Base-by-base conservation (phyloP, 2,113 vertebrate species). In the Phrynocephalus versicolor region DNA sequence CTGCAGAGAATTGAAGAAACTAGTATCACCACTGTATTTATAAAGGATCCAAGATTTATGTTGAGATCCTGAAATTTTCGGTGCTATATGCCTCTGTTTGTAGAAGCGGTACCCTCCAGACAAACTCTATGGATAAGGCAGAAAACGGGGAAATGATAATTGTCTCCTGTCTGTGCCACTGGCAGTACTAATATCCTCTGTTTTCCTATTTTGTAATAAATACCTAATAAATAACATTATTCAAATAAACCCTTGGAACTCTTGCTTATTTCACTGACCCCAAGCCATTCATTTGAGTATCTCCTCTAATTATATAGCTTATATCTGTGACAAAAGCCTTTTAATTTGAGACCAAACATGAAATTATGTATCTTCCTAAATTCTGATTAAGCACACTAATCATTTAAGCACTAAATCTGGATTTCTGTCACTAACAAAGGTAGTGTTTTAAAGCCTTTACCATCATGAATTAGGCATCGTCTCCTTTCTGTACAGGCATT, bases 341-440 rank as follows among this genome's bases (percentile, higher is more conserved):
- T 79, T 71, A 37, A 18, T 71, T 79, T 19, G 41, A 71, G 60
- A 65, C 41, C 35, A 79, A n/a, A 45, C 25, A 71, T 33, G 35
- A 85, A 79, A 79, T 41, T 35, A 51, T 71, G 60, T 45, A 35
- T 62, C 65, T 70, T 85, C 14, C 1, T 21, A 33, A 51, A 51
- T 51, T 51, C 10, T 6, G 45, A 51, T 51, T 51, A 51, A 57
- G 19, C 33, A 30, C 15, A 62, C 39, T 79, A 71, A 79, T 30
- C 67, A 85, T 71, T 71, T 41, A 79, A 85, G 27, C 39, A 85
- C 27, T 85, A 70, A 71, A 79, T 71, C 27, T 60, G 83, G 51
- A n/a, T 85, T 71, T 41, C 60, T 58, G 55, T 79, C 58, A 79
- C 71, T 74, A 83, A 83, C 58, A 7, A 25, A 85, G 55, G 19